Base-by-base conservation (phyloP, 1,140 invertebrate genomes). In the Micrasema longulum region DNA sequence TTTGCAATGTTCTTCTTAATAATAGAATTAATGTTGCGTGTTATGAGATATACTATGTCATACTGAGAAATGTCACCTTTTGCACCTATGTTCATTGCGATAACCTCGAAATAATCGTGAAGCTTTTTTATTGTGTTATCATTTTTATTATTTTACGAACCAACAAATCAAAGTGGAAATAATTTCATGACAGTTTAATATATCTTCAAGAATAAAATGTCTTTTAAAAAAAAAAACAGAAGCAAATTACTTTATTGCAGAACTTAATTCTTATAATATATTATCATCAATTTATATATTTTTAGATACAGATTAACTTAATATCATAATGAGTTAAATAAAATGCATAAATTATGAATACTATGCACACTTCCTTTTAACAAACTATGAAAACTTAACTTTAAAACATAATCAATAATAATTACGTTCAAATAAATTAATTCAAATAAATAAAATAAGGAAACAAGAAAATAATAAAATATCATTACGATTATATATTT, bases 91-190 rank as follows among this genome's bases (percentile, higher is more conserved):
- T 16, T 55, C 5, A 12, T 38, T 1, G 1, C 20, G 55, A 60
- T 60, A 60, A 60, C 55, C 55, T 41, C 55, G 16, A 20, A 38
- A 60, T 38, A 36, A 38, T 60, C 35, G 4, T n/a, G 1, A 38
- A 16, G 6, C n/a, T 57, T 60, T 6, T 60, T 7, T 38, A 18
- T 6, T 16, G n/a, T 10, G 9, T 60, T 12, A 60, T 41, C 18
- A 60, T 36, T 4, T 4, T 50, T 20, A 18, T 18, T 14, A 16
- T 6, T 41, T 60, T 60, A 60, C 18, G 31, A 38, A 60, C 26
- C 55, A 20, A 60, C 55, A 60, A 60, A 60, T 60, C 55, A 60
- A 16, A 38, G 10, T 14, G 1, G 55, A 14, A 60, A 60, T 60
- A 38, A 35, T n/a, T 1, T 20, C 11, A 14, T 60, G 55, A 60